Percentiles rank a stretch among this genome's conserved stretches.
Evolutionary conservation across 92 coral and sea anemone species (phyloP).

Genomic region (Actinostola sp.): DNA sequence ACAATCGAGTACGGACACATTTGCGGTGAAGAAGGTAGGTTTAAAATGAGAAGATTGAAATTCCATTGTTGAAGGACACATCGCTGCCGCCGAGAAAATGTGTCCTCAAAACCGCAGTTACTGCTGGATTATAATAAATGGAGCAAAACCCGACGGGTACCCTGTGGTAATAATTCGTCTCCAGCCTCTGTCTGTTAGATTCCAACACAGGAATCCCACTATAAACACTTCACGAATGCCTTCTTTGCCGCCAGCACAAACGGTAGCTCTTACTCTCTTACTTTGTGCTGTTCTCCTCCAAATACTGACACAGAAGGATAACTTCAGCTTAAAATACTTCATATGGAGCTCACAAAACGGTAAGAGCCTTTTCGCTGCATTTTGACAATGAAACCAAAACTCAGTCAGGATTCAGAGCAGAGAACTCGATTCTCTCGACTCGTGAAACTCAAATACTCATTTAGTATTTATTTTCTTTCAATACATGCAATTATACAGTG

Average conservation of each 20-base stretch:
- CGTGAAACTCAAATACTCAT: too few relatives aligned
- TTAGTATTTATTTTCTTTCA: too few relatives aligned
- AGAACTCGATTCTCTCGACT: too few relatives aligned
- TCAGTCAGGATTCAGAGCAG: too few relatives aligned
- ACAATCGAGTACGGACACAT: not conserved
- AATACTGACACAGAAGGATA: constrained; percentile 12
- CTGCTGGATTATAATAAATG: not conserved
- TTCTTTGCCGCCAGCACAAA: constrained; percentile 2
- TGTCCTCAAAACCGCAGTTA: not conserved
- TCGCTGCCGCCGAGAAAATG: not conserved
- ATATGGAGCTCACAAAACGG: constrained; percentile 22
- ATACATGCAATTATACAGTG: too few relatives aligned
- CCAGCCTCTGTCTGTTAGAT: constrained; percentile 1
- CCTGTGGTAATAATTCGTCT: constrained; percentile 12
- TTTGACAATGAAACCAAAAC: too few relatives aligned
- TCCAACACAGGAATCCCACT: constrained; percentile 14
- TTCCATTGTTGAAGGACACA: not conserved
- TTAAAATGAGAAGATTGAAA: not conserved
- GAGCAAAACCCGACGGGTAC: not conserved
- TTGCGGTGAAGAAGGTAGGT: not conserved
- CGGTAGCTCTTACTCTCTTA: constrained; percentile 6
- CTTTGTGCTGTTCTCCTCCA: constrained; percentile 18
- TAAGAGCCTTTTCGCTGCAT: too few relatives aligned
- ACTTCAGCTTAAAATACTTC: not conserved
- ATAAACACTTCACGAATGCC: not conserved